These are phyloP conservation scores for Oscheius onirici DNA, from an alignment of 2,888 invertebrate genomes.

Conservation along the genomic window DNA sequence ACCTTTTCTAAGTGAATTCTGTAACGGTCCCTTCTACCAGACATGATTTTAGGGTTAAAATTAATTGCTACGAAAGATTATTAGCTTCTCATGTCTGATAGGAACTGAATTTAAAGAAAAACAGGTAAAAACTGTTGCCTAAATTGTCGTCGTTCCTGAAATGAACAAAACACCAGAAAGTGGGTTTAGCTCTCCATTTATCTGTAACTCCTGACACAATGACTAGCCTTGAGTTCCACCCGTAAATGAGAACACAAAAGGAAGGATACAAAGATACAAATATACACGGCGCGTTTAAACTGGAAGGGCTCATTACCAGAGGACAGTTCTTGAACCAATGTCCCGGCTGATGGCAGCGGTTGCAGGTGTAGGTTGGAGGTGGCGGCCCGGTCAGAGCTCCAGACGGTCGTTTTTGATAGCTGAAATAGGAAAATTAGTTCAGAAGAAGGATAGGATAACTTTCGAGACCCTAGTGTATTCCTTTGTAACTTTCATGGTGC, in stretches of 20 bases:
- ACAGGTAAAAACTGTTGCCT: neutral
- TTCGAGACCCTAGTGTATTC: too few species aligned
- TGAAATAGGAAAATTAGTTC: constrained; percentile 72
- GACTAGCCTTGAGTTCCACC: constrained; percentile 1
- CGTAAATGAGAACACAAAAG: constrained; percentile 1
- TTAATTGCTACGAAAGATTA: too few species aligned
- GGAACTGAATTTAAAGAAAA: neutral
- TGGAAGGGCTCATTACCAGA: constrained; percentile 54
- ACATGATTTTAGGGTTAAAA: neutral
- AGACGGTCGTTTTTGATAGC: constrained; percentile 87
- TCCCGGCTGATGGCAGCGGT: constrained; percentile 91
- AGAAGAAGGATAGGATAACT: neutral
- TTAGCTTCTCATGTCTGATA: neutral
- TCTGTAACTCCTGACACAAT: constrained; percentile 22
- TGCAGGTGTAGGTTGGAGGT: constrained; percentile 90
- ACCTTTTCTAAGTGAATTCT: constrained; percentile 14
- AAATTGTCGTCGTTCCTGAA: neutral
- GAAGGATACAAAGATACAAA: constrained; percentile 2
- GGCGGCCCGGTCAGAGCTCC: constrained; percentile 86
- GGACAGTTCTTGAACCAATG: constrained; percentile 99
- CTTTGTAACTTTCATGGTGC: too few species aligned
- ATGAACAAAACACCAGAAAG: constrained; percentile 28
- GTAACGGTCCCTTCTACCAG: constrained; percentile 5
- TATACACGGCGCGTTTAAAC: constrained; percentile 18
- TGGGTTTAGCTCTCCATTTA: constrained; percentile 27